Percentiles rank a stretch among this genome's conserved stretches.
Evolutionary conservation across 2,113 vertebrate genomes (phyloP).

Genomic region (Myrmophylax atrothorax): DNA sequence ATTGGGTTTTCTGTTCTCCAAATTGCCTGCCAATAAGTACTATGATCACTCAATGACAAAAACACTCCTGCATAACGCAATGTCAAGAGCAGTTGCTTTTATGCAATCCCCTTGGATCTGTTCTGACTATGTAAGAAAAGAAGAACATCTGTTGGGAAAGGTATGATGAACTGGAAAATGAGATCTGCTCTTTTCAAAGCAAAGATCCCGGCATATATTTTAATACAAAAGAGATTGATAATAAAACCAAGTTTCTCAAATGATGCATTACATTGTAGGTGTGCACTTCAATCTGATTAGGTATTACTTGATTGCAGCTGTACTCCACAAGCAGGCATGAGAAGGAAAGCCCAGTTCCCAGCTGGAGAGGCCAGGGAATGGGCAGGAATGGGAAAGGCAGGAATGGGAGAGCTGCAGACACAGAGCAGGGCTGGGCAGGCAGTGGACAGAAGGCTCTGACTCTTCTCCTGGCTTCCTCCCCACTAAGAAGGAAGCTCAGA

Average conservation of each 20-base stretch:
- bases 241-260: neutral
- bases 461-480: neutral
- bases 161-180: neutral
- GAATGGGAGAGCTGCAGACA: neutral
- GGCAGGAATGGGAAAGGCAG: neutral
- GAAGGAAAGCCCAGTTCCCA: neutral
- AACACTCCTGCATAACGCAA: conserved; percentile 23
- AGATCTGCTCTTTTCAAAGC: neutral
- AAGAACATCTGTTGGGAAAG: conserved; percentile 28
- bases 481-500: neutral
- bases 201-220: neutral
- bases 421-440: neutral
- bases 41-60: conserved; percentile 49
- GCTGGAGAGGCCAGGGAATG: neutral
- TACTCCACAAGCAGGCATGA: neutral
- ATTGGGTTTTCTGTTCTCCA: neutral
- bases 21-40: conserved; percentile 29
- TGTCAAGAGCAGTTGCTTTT: conserved; percentile 31
- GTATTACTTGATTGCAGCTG: neutral
- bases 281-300: neutral
- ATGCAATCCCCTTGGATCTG: conserved; percentile 22
- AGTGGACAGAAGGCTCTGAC: neutral
- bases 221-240: neutral
- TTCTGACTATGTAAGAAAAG: neutral
- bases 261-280: neutral